These are phyloP conservation scores for Trissolcus japonicus DNA, from an alignment of 2,888 invertebrate genomes.

Conservation along the genomic window DNA sequence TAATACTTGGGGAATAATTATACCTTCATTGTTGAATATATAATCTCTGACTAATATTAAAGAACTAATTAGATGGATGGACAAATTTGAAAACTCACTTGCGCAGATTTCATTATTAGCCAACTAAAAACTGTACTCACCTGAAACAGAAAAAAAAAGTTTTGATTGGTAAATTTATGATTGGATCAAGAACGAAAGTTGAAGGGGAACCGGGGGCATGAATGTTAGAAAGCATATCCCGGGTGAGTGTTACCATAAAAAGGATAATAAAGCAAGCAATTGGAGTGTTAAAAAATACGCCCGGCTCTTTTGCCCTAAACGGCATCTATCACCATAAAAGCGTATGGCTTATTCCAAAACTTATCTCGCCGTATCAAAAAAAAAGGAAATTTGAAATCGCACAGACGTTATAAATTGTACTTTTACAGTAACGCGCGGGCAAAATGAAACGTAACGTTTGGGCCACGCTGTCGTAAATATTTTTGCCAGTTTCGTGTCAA, in stretches of 20 bases:
- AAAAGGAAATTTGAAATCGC: constrained; percentile 35
- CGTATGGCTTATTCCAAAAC: constrained; percentile 35
- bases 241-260: constrained; percentile 1
- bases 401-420: constrained; percentile 43
- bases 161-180: constrained; percentile 5
- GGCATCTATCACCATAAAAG: constrained; percentile 47
- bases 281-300: constrained; percentile 25
- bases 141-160: constrained; percentile 19
- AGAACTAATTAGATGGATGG: no score
- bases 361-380: constrained; percentile 41
- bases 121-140: constrained; percentile 4
- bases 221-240: neutral
- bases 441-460: constrained; percentile 45
- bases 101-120: no score
- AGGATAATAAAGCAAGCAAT: constrained; percentile 7
- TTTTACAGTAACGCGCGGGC: constrained; percentile 46
- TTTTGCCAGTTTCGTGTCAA: constrained; percentile 39
- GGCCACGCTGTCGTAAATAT: constrained; percentile 10
- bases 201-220: neutral
- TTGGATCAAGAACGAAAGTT: neutral
- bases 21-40: no score
- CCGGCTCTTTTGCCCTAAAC: constrained; percentile 18
- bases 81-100: no score
- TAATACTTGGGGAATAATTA: no score
- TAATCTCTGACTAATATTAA: no score